Base-by-base conservation (phyloP, 1,140 invertebrate genomes). In the Drosophila sproati region DNA sequence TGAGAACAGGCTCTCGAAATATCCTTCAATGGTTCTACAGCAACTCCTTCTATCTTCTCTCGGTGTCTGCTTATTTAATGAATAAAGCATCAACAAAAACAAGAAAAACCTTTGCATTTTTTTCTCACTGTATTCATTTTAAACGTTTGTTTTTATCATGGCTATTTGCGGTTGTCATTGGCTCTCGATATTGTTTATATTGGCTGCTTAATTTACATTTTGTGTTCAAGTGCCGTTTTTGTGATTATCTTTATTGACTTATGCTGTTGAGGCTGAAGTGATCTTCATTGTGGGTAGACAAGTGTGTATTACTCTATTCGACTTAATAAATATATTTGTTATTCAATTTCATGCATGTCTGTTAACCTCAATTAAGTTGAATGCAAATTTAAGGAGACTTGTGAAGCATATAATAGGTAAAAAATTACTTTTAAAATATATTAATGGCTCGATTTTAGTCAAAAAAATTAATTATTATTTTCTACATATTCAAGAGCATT, bases 31-130 rank as follows among this genome's bases (percentile, higher is more conserved):
- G 4, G 10, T 41, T 29, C 31, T 50, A 2, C 29, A 20, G 5
- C 34, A n/a, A 3, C 7, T 4, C 47, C 12, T 41, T 8, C 41
- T 37, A 0, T 35, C 37, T 32, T 43, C 12, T 45, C 43, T 41
- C 48, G 3, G 5, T 12, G 35, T 59, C 48, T 56, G 52, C 29
- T 64, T 72, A 63, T 72, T 71, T 64, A 76, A 76, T 76, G 60
- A 76, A 76, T 76, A 72, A 76, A 76, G 60, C 54, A 76, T 64
- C 52, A 47, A 37, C 28, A 20, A 48, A 47, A 48, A 64, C 41
- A 43, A 43, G 20, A 20, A 20, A 41, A 8, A 50, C 37, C 32
- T 63, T 52, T 71, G 60, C 52, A 10, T 71, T 59, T 32, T 39
- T 47, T 20, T 20, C 20, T 20, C 20, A 56, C 39, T 52, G 52